These are phyloP conservation scores for Caenorhabditis sp. DNA, from an alignment of 2,888 invertebrate species.

Conservation along the genomic window DNA sequence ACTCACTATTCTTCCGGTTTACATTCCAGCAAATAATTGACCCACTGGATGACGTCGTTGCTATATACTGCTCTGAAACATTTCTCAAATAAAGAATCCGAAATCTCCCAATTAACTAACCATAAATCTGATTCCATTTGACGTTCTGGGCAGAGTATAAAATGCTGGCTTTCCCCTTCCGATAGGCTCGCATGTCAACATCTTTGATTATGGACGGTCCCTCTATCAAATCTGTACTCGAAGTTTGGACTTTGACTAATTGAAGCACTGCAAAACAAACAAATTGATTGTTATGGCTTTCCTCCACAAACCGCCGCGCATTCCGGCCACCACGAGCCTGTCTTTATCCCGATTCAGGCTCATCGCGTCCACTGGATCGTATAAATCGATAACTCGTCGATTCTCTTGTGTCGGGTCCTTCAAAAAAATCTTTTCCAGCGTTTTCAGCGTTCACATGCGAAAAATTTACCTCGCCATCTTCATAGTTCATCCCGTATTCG, in stretches of 20 bases:
- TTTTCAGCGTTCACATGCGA: too few relatives aligned
- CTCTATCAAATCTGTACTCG: slow-evolving; percentile 12
- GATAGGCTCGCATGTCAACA: slow-evolving; percentile 59
- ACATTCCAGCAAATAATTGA: slow-evolving; percentile 71
- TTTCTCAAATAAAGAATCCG: slow-evolving; percentile 4
- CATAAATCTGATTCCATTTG: slow-evolving; percentile 67
- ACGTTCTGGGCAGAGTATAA: slow-evolving; percentile 70
- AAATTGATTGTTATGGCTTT: not conserved
- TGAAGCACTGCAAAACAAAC: slow-evolving; percentile 64
- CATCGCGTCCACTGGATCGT: slow-evolving; percentile 71
- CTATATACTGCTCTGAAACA: slow-evolving; percentile 66
- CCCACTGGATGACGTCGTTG: slow-evolving; percentile 72
- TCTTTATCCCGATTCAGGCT: slow-evolving; percentile 62
- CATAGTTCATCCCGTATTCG: slow-evolving; percentile 33
- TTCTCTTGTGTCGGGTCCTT: slow-evolving; percentile 61
- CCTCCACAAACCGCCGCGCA: slow-evolving; percentile 61
- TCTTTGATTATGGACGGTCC: slow-evolving; percentile 50
- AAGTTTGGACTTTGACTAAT: slow-evolving; percentile 52
- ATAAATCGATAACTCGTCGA: slow-evolving; percentile 57
- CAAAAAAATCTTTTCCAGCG: not conserved
- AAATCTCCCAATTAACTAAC: slow-evolving; percentile 21
- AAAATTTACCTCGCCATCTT: slow-evolving; percentile 50
- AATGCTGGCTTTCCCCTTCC: slow-evolving; percentile 58
- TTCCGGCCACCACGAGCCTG: slow-evolving; percentile 65
- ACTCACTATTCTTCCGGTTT: slow-evolving; percentile 54